These are phyloP conservation scores for Coenonympha arcania DNA, from an alignment of 2,888 invertebrate genomes.

Conservation along the genomic window DNA sequence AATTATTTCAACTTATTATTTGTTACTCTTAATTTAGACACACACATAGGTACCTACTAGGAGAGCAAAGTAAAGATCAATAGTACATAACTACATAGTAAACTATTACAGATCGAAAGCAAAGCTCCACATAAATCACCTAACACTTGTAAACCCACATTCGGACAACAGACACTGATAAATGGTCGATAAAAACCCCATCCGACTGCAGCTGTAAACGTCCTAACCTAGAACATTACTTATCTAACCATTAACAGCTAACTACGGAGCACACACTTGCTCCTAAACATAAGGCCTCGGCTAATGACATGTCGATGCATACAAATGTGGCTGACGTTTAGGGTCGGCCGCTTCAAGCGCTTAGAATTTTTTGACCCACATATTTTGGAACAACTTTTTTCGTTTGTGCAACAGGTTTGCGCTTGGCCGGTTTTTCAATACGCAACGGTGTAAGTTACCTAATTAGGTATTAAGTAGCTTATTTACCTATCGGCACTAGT, in stretches of 20 bases:
- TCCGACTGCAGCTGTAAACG: slow-evolving; percentile 46
- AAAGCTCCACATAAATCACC: slow-evolving; percentile 32
- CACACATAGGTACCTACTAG: too few species aligned
- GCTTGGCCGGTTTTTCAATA: too few species aligned
- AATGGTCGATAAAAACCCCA: slow-evolving; percentile 47
- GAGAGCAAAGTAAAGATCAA: too few species aligned
- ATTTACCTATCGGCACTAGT: too few species aligned
- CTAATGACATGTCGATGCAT: slow-evolving; percentile 40
- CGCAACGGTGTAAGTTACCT: too few species aligned
- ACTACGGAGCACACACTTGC: slow-evolving; percentile 46
- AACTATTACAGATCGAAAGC: slow-evolving; percentile 19
- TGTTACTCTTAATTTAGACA: too few species aligned
- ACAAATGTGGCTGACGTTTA: slow-evolving; percentile 8
- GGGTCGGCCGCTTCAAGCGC: not conserved
- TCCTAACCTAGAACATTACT: slow-evolving; percentile 53
- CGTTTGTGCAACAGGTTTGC: not conserved
- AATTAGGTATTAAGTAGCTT: too few species aligned
- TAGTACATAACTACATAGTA: too few species aligned
- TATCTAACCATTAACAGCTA: slow-evolving; percentile 58
- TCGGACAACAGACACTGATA: slow-evolving; percentile 48
- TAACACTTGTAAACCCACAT: slow-evolving; percentile 33
- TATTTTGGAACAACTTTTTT: too few species aligned
- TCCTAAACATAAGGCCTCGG: slow-evolving; percentile 31
- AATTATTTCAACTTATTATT: too few species aligned
- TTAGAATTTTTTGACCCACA: not conserved